These are phyloP conservation scores for Gasteruption jaculator DNA, from an alignment of 2,888 invertebrate genomes.

Conservation along the genomic window DNA sequence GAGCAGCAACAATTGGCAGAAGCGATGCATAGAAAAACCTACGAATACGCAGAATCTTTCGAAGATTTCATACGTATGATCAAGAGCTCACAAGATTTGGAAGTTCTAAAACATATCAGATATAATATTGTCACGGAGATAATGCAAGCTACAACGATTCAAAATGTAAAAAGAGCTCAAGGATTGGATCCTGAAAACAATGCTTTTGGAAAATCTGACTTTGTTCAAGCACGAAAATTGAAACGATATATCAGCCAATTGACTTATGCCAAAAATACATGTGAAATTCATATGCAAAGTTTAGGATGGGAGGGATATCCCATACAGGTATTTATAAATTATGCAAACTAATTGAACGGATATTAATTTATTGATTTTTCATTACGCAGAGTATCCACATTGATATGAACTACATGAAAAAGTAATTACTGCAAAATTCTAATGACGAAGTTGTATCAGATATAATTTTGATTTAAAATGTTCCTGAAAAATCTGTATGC, in stretches of 20 bases:
- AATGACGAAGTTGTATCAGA: too few species aligned
- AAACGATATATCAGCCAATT: conserved; percentile 81
- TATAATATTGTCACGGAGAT: conserved; percentile 87
- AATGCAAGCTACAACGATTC: conserved; percentile 89
- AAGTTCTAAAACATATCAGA: conserved; percentile 78
- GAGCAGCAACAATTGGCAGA: conserved; percentile 75
- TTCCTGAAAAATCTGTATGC: too few species aligned
- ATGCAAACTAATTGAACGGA: too few species aligned
- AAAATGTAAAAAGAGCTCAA: conserved; percentile 83
- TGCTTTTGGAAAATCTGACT: conserved; percentile 68
- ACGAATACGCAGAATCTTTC: conserved; percentile 84
- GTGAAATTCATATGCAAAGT: conserved; percentile 70
- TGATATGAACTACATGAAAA: too few species aligned
- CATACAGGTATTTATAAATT: conserved; percentile 35
- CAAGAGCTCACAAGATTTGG: conserved; percentile 73
- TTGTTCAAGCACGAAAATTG: conserved; percentile 72
- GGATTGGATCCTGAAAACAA: conserved; percentile 65
- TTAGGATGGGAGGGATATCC: conserved; percentile 71
- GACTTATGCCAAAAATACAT: conserved; percentile 74
- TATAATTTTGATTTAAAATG: too few species aligned
- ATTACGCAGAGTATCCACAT: too few species aligned
- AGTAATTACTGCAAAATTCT: too few species aligned
- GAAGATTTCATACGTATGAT: conserved; percentile 86
- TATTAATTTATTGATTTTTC: too few species aligned
- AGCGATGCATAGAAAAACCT: conserved; percentile 75